A percentile compares a stretch with the other conserved stretches of the same genome.
phyloP scores from a whole-genome alignment of 23 tunicate species.

The Phallusia fumigata region DNA sequence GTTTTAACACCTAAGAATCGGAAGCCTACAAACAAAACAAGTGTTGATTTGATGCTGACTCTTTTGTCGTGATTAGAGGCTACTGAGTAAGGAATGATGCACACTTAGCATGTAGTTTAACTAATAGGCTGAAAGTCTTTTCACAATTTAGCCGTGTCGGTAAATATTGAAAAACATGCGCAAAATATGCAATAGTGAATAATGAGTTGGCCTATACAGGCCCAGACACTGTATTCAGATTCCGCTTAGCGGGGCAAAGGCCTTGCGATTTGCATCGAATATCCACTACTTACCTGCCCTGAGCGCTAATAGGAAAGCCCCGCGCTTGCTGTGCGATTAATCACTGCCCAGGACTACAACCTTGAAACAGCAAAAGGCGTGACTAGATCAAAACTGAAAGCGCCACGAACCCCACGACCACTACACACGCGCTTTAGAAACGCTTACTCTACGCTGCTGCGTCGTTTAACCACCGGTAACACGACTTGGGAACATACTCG shows the following conservation, averaged over 20 bases:
- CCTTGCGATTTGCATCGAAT: neutral
- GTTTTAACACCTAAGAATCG: neutral
- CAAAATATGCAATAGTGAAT: slow-evolving; percentile 6
- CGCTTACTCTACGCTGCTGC: no score
- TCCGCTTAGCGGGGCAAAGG: no score
- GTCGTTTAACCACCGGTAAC: neutral
- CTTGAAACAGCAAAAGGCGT: neutral
- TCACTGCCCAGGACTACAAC: neutral
- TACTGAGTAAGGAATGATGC: no score
- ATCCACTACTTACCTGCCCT: neutral
- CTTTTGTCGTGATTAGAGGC: no score
- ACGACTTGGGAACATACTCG: neutral
- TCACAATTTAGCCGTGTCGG: neutral
- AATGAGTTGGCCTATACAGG: neutral
- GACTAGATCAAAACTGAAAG: neutral
- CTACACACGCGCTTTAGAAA: neutral
- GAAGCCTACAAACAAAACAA: neutral
- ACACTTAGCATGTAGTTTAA: no score
- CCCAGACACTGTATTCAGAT: no score
- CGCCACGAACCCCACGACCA: neutral
- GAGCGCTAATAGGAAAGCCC: neutral
- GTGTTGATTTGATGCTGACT: no score
- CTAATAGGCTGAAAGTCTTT: neutral
- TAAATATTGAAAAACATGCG: slow-evolving; percentile 11
- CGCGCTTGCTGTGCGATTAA: neutral